Evolutionary conservation across 2,888 invertebrate genomes (phyloP), one percentile per base, ranked within the genome.

Genomic region (Agriopis leucophaearia): DNA sequence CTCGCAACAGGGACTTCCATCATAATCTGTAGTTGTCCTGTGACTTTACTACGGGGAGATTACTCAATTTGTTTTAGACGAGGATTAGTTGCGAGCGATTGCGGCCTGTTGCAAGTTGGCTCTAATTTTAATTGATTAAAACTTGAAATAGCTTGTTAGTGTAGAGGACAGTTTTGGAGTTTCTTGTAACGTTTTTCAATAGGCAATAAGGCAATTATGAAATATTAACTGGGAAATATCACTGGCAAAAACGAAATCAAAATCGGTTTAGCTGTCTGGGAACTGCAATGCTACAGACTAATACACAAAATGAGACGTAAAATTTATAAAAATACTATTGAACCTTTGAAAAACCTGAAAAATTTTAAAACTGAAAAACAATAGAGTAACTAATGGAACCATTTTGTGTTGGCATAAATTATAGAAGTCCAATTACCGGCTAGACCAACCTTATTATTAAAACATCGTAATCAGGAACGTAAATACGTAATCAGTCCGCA

Each of bases 51-150:
- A 57, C 7, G 54, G 15, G 36, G 15, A 61, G 66, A 69, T 69
- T 69, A 69, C 64, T 69, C 68, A 69, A 61, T 69, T 69, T 64
- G 60, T 60, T 64, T 64, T 52, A 38, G 61, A 56, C n/a, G 44
- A 36, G 52, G 60, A 45, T 64, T 59, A 63, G 54, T 55, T 48
- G 45, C 50, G 56, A 52, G 27, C 60, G 51, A 60, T 64, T 60
- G 44, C 60, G 61, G 47, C 38, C 5, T 9, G n/a, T 13, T 54
- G 61, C 38, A 55, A 61, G 50, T 56, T 59, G 36, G 52, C 5
- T 38, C 18, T 58, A 40, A 63, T 63, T 58, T 62, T 36, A 47
- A 62, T 58, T 62, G 58, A 52, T 66, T 57, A 16, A 47, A 38
- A 40, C 36, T 50, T 40, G 50, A 12, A 13, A 4, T 45, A 6